Evolutionary conservation across 2,888 invertebrate species (phyloP).

Genomic region (Augiades crinisus): DNA sequence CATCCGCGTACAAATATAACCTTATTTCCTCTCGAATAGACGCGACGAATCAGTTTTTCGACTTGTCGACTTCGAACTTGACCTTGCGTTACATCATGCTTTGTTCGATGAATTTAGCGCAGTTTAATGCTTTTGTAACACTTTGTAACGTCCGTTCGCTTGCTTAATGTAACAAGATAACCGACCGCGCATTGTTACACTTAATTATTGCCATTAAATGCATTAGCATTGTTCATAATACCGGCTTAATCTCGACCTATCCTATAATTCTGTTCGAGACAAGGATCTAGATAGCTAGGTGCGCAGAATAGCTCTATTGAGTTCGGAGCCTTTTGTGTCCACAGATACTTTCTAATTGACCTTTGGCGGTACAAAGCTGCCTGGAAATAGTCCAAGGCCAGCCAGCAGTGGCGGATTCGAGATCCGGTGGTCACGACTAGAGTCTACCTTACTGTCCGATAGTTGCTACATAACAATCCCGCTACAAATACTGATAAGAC

Average conservation of each 20-base stretch:
- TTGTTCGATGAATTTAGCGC: conserved; percentile 32
- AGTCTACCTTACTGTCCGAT: conserved; percentile 49
- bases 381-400: conserved; percentile 75
- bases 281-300: conserved; percentile 20
- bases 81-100: conserved; percentile 56
- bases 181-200: conserved; percentile 20
- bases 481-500: conserved; percentile 31
- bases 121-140: conserved; percentile 33
- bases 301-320: conserved; percentile 19
- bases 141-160: conserved; percentile 34
- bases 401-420: conserved; percentile 64
- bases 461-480: conserved; percentile 48
- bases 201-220: conserved; percentile 21
- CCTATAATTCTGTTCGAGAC: conserved; percentile 22
- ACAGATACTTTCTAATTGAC: conserved; percentile 67
- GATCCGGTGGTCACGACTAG: conserved; percentile 72
- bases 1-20: neutral
- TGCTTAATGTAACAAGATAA: conserved; percentile 27
- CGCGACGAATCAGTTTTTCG: conserved; percentile 49
- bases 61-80: conserved; percentile 52
- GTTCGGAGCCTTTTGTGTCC: conserved; percentile 30
- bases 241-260: conserved; percentile 8
- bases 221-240: conserved; percentile 19
- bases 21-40: conserved; percentile 24
- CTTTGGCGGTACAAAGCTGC: conserved; percentile 63